Conservation (phyloP, 1,140 invertebrate genomes). For the Drosophila miranda region DNA sequence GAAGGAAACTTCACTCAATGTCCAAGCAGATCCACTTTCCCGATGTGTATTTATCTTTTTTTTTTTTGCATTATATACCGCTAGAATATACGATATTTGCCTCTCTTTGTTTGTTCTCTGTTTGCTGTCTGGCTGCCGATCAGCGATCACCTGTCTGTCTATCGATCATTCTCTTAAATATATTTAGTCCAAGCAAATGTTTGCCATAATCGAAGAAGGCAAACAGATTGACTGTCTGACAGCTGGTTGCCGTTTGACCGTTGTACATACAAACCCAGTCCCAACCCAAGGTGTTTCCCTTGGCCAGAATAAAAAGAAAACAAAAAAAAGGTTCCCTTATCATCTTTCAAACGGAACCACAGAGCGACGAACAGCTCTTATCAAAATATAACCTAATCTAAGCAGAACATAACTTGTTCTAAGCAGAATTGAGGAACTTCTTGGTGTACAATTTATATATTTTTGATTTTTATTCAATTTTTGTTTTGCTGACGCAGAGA, state of each 20-base stretch:
- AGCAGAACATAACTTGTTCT: conserved; percentile 31
- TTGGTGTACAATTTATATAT: conserved; percentile 21
- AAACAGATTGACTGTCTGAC: conserved; percentile 35
- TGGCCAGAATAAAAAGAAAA: conserved; percentile 9
- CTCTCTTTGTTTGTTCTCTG: too few relatives aligned
- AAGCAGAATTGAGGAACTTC: conserved; percentile 31
- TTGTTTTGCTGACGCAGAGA: conserved; percentile 12
- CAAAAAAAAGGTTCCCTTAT: conserved; percentile 1
- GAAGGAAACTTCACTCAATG: too few relatives aligned
- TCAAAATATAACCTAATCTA: conserved; percentile 27
- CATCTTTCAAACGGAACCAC: conserved; percentile 30
- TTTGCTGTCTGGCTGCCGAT: conserved; percentile 11
- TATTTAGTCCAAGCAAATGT: conserved; percentile 23
- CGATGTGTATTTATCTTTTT: too few relatives aligned
- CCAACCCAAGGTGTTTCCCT: conserved; percentile 36
- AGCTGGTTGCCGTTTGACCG: conserved; percentile 17
- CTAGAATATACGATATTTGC: too few relatives aligned
- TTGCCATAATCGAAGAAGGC: conserved; percentile 33
- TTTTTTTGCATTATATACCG: too few relatives aligned
- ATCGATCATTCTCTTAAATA: conserved; percentile 19
- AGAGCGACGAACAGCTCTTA: conserved; percentile 8
- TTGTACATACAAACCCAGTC: not conserved
- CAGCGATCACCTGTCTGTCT: conserved; percentile 25
- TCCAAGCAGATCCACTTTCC: too few relatives aligned
- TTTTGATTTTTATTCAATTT: conserved; percentile 40